Evolutionary conservation across 2,797 vertebrate species (phyloP), one percentile per base, ranked within the genome.

Genomic region (Aeoliscus strigatus): DNA sequence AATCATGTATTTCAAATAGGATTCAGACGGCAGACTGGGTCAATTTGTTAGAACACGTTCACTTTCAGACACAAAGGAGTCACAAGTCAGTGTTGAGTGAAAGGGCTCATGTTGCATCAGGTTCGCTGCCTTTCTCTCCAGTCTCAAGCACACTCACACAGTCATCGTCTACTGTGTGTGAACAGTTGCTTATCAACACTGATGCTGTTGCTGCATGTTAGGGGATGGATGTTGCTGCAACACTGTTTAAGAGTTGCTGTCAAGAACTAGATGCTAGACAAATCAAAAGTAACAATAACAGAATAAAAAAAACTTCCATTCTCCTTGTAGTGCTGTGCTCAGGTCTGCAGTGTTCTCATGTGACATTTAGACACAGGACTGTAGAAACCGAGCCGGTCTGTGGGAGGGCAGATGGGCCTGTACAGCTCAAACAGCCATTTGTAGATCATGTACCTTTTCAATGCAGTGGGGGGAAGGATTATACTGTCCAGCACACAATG

Each of bases 321-420:
- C 14, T 31, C 50, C 28, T 41, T 44, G 31, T 43, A 58, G 41
- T 72, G 40, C 30, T 9, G 34, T n/a, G 28, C 34, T 14, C 58
- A 1, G 43, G 21, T 41, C 35, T 17, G 2, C 11, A 8, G 39
- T 0, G 35, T 60, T 84, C 76, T 86, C 81, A 60, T 54, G 66
- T 85, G 72, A 81, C 84, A 58, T 21, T 25, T 9, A 32, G 50
- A 69, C 73, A 55, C 73, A 67, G 65, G 74, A 66, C 55, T 36
- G 48, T 39, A 66, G 86, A 85, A 86, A 84, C 75, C 4, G 60
- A 81, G 81, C 73, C 42, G 31, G 44, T 32, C 79, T 24, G 52
- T 39, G 27, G 81, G 82, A 73, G 81, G 70, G 57, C 64, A 4
- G 35, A 41, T 9, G 0, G 66, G 40, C 78, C 69, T 39, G 68